phyloP scores from a whole-genome alignment of 2,888 invertebrate species.

The Tubiluchus corallicola region DNA sequence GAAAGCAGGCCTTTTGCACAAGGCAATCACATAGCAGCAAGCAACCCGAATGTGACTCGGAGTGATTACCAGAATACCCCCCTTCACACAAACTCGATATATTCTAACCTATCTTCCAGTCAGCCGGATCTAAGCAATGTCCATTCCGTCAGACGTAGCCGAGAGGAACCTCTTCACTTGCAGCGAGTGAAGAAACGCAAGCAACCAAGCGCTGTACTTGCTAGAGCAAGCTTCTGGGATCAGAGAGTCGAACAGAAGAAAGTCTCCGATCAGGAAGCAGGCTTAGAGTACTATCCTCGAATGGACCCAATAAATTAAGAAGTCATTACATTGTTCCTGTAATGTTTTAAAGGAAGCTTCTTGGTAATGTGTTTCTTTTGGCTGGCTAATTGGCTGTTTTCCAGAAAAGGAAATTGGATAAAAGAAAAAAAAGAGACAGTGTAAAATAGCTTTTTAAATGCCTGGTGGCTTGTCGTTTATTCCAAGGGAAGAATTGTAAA shows the following conservation, averaged over 20 bases:
- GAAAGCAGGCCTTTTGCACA: neutral
- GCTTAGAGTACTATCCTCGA: neutral
- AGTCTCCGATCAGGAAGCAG: conserved; percentile 1
- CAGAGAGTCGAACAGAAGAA: neutral
- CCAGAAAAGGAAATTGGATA: too few relatives aligned
- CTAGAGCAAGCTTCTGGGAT: neutral
- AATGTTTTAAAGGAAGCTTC: too few relatives aligned
- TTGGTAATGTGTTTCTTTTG: too few relatives aligned
- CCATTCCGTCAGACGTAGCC: neutral
- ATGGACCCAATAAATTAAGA: neutral
- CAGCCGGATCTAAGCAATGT: neutral
- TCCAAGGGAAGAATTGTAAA: too few relatives aligned
- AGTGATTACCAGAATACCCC: neutral
- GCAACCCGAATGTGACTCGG: neutral
- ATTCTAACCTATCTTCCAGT: too few relatives aligned
- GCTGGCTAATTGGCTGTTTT: too few relatives aligned
- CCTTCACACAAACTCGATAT: too few relatives aligned
- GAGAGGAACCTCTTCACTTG: too few relatives aligned
- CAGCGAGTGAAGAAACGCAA: neutral
- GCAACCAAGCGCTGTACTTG: neutral
- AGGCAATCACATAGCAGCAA: neutral
- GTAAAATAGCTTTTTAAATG: too few relatives aligned
- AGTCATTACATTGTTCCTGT: too few relatives aligned
- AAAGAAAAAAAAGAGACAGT: too few relatives aligned
- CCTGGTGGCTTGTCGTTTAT: too few relatives aligned